Base-by-base conservation (phyloP, 2,113 vertebrate genomes). In the Helogale parvula region DNA sequence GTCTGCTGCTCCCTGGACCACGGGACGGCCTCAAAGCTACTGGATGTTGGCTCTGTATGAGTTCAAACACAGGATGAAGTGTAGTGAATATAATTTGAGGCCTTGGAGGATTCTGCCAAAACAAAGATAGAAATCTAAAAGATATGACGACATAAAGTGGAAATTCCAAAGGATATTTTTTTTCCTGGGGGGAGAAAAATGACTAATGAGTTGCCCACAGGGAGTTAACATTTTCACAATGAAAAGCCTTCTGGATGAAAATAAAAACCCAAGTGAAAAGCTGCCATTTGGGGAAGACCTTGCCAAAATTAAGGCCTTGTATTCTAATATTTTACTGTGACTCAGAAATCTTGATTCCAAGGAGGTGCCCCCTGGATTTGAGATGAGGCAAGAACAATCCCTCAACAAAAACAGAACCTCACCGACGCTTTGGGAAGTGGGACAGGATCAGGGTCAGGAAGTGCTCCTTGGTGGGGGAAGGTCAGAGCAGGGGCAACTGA, bases 71-170 rank as follows among this genome's bases (percentile, higher is more conserved):
- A 52, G 71, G 68, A 65, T 27, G 38, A 80, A 80, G 60, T 57
- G 31, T 47, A 83, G 88, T 45, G 45, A 84, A 77, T 0, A 85
- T 82, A 90, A 79, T 19, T 60, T 31, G 45, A 72, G 52, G 90
- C 60, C 93, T 68, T 25, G 69, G 38, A 93, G 57, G 65, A 88
- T 66, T 90, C 38, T 25, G 57, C 41, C 84, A 66, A 98, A 95
- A 85, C 76, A 92, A 86, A 95, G 57, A 66, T 8, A 68, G 23
- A 63, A 63, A 86, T 72, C 82, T 47, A 84, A 92, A 86, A 86
- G 50, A 95, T 21, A 79, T 17, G 33, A 65, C 69, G 69, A 95
- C 92, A 90, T 65, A 63, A 86, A 94, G 60, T 27, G 60, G 65
- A 80, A 35, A 65, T 41, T 68, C 88, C 80, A 45, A 80, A 80